These are phyloP conservation scores for Pandemis cinnamomeana DNA, from an alignment of 2,888 invertebrate species.

Conservation along the genomic window DNA sequence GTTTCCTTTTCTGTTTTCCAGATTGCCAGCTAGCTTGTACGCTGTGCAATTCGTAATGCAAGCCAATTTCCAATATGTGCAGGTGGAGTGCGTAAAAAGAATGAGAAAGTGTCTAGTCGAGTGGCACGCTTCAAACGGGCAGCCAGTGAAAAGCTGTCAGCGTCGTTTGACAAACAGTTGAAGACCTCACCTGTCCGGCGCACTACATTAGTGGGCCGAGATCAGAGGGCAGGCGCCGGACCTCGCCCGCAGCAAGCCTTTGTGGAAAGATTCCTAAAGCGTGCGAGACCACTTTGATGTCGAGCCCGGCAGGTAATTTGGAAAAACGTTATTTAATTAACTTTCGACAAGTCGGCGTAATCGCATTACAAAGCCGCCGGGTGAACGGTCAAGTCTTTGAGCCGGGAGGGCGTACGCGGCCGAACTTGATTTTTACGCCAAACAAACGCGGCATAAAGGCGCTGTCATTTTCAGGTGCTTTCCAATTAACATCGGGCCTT, in stretches of 20 bases:
- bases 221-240: slow-evolving; percentile 61
- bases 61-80: slow-evolving; percentile 28
- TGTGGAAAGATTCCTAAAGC: slow-evolving; percentile 75
- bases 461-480: slow-evolving; percentile 83
- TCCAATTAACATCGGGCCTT: slow-evolving; percentile 83
- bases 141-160: slow-evolving; percentile 42
- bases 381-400: slow-evolving; percentile 80
- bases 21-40: not conserved
- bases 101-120: slow-evolving; percentile 27
- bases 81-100: not conserved
- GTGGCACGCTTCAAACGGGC: slow-evolving; percentile 24
- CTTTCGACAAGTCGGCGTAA: slow-evolving; percentile 83
- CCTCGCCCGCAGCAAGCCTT: slow-evolving; percentile 77
- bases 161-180: slow-evolving; percentile 62
- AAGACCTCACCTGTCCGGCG: slow-evolving; percentile 70
- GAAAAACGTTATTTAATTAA: slow-evolving; percentile 85
- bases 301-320: slow-evolving; percentile 78
- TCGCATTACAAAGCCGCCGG: slow-evolving; percentile 82
- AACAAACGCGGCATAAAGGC: slow-evolving; percentile 77
- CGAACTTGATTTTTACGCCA: slow-evolving; percentile 81
- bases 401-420: slow-evolving; percentile 57
- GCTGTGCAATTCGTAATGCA: slow-evolving; percentile 21
- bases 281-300: slow-evolving; percentile 76
- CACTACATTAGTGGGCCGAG: slow-evolving; percentile 58
- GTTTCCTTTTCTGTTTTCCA: not conserved